Conservation (phyloP, 2,888 invertebrate species). For the Calameuta filiformis region DNA sequence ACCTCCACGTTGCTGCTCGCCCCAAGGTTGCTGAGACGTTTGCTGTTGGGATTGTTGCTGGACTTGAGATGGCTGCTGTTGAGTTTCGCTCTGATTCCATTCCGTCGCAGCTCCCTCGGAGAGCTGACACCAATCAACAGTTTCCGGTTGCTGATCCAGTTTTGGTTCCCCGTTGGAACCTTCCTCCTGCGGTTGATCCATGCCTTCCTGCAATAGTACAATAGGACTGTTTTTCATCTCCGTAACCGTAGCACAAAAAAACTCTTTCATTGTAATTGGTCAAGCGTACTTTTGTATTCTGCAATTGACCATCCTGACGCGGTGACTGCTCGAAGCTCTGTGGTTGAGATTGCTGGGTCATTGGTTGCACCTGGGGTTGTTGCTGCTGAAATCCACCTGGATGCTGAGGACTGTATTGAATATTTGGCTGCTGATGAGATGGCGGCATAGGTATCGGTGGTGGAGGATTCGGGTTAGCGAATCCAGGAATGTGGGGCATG, state of each 20-base stretch:
- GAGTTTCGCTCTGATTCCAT: conserved; percentile 65
- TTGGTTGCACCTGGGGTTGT: conserved; percentile 27
- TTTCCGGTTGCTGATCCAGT: conserved; percentile 44
- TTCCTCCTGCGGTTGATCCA: conserved; percentile 49
- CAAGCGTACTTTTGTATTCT: not conserved
- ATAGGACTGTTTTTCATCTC: not conserved
- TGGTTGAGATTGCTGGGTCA: conserved; percentile 24
- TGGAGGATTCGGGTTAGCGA: conserved; percentile 69
- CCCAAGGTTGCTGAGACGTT: conserved; percentile 55
- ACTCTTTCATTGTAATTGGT: not conserved
- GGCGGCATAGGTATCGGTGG: conserved; percentile 72
- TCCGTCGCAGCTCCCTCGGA: conserved; percentile 49
- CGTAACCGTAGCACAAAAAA: not conserved
- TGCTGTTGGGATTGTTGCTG: conserved; percentile 48
- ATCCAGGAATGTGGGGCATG: conserved; percentile 67
- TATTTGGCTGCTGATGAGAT: conserved; percentile 58
- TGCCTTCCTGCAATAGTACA: conserved; percentile 41
- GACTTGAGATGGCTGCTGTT: conserved; percentile 52
- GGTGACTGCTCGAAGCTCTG: conserved; percentile 28
- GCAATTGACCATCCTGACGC: conserved; percentile 17
- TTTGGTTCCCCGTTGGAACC: conserved; percentile 39
- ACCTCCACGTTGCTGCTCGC: conserved; percentile 54
- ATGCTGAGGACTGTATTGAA: conserved; percentile 60
- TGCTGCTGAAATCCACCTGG: conserved; percentile 55
- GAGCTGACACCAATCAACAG: conserved; percentile 57